Conservation (phyloP, 2,888 invertebrate genomes). For the Leptogaster cylindrica region DNA sequence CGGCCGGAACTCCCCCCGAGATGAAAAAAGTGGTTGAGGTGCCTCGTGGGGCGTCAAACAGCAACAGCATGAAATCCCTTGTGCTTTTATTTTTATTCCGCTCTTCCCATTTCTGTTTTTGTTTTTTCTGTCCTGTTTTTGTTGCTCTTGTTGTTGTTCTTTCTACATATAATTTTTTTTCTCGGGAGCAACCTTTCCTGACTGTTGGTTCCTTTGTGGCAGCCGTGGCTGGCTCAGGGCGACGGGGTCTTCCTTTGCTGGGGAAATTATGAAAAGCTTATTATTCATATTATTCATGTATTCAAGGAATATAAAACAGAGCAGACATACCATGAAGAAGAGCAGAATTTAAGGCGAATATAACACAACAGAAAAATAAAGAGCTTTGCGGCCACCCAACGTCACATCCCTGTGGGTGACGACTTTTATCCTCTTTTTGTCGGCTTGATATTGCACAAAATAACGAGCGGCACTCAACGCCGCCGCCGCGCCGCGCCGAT, state of each 20-base stretch:
- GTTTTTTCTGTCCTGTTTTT: constrained; percentile 9
- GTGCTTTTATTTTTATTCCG: constrained; percentile 19
- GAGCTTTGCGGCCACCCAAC: constrained; percentile 46
- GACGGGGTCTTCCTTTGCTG: constrained; percentile 4
- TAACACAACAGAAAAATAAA: constrained; percentile 40
- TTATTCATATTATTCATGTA: constrained; percentile 48
- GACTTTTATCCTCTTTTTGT: constrained; percentile 44
- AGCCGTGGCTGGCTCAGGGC: background rate
- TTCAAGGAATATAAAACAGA: constrained; percentile 43
- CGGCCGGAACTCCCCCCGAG: constrained; percentile 3
- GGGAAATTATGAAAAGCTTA: constrained; percentile 46
- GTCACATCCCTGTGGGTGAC: constrained; percentile 44
- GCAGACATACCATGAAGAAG: constrained; percentile 31
- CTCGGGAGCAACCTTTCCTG: constrained; percentile 28
- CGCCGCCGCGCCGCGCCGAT: too few species aligned
- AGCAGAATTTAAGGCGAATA: constrained; percentile 38
- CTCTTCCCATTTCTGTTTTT: constrained; percentile 10
- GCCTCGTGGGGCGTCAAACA: constrained; percentile 24
- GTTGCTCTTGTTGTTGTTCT: too few species aligned
- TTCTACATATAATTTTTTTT: too few species aligned
- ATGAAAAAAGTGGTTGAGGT: background rate
- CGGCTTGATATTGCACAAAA: constrained; percentile 28
- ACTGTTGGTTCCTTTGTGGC: constrained; percentile 8
- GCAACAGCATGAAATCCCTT: constrained; percentile 21
- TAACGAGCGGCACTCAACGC: background rate